Evolutionary conservation across 2,797 vertebrate genomes (phyloP), one percentile per base, ranked within the genome.

Genomic region (Enteromius treurensis): DNA sequence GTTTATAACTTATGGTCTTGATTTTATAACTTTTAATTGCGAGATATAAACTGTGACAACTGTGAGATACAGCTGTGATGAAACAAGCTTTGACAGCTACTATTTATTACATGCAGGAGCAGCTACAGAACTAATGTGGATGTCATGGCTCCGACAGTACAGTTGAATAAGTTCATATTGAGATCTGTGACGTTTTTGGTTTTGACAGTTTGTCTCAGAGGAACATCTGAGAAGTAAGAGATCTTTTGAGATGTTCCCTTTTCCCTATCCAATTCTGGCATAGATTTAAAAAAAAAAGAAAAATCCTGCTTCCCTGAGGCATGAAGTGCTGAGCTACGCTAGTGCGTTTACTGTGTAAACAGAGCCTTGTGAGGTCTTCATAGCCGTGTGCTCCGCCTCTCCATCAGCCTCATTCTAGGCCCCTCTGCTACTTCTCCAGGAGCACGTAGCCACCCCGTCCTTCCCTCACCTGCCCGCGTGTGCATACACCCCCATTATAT

Each of bases 381-480:
- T 60, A 32, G 7, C 62, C 29, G 3, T 64, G 32, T 60, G 3
- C 42, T 70, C 21, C 68, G 85, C 15, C 47, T 26, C 45, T 21
- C 23, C 49, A 62, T 34, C 26, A 51, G 69, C 14, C 62, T 65
- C 49, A 47, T 40, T 69, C 45, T 70, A 60, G 65, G 82, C 88
- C 87, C 80, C 87, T 77, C 85, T 87, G 77, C 82, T 91, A 92
- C 84, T 75, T 71, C 79, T 88, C 80, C 86, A 19, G 74, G 88
- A 89, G 90, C 93, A 94, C 90, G 89, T 94, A 92, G 88, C 74
- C 87, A 84, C 86, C 60, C 53, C 21, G 62, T 80, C 70, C 68
- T 84, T 82, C 85, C 88, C 81, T 82, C 68, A 88, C 86, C 88
- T 90, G 83, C 87, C 71, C 68, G 65, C 69, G 77, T 88, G 69